Evolutionary conservation across 2,797 vertebrate genomes (phyloP), one percentile per base, ranked within the genome.

Genomic region (Melanogrammus aeglefinus): DNA sequence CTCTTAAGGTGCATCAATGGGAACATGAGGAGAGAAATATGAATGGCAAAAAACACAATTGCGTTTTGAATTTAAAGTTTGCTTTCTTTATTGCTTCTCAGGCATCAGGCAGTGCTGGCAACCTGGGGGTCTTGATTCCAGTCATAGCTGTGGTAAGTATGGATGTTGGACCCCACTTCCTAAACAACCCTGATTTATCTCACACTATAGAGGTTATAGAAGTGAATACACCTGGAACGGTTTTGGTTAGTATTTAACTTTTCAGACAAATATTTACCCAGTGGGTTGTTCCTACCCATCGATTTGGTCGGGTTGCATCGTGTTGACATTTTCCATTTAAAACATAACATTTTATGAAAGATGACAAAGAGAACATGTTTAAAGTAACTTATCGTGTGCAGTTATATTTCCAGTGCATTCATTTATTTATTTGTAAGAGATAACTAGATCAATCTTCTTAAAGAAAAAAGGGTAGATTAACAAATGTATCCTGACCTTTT

Each of bases 61-160:
- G 27, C n/a, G 2, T 3, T 74, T 74, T 41, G 24, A 24, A 24
- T 39, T 44, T 13, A 39, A 81, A 27, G 8, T 2, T 86, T 86
- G 75, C 7, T 4, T 66, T 82, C 39, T 75, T 78, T 82, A 88
- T 89, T 69, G 86, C 79, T 87, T 39, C 47, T 4, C 77, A 99
- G 98, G 96, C 98, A 66, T 99, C 98, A 14, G 97, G 98, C 80
- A 99, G 98, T 0, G 98, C 98, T 2, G 98, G 98, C 8, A 99
- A 99, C 90, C 94, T 99, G 71, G 98, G 97, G 36, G 97, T 99
- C 73, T 96, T 99, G 72, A 99, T 99, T 87, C 98, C 98, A 75
- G 98, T 99, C 24, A 98, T 99, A 86, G 98, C 98, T 88, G 97
- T 99, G 96, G 97, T 99, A 89, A 97, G 97, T 94, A 0, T 75